Base-by-base conservation (phyloP, 2,797 vertebrate genomes). In the Helicolenus hilgendorfi region DNA sequence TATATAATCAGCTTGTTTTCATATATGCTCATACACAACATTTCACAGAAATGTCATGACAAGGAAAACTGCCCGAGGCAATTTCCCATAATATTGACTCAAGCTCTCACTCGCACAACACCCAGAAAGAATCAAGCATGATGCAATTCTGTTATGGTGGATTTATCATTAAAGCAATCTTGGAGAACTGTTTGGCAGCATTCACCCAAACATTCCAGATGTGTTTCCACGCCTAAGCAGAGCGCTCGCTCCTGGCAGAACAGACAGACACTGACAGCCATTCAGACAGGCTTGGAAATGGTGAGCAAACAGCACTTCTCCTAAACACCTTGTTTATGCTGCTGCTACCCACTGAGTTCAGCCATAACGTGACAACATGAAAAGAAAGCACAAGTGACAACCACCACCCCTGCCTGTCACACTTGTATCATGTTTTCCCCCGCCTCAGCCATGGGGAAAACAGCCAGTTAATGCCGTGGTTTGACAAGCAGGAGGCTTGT, bases 351-450 rank as follows among this genome's bases (percentile, higher is more conserved):
- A 71, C 89, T 60, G 88, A 96, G 94, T 92, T 95, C 87, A 94
- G 92, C 94, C 88, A 76, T 91, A 96, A 96, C 91, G 95, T 94
- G 94, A 95, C 91, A 85, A 94, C 96, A 94, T 94, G 85, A 93
- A 95, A 92, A 94, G 94, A 95, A 94, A 96, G 93, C 91, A 90
- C 89, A 92, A 94, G 93, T 94, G 95, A 95, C 95, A 96, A 94
- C 91, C 92, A 89, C 92, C 91, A 81, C 84, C 89, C 92, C 94
- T 92, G 89, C 86, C 88, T 95, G 94, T 94, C 90, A 94, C 88
- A 89, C 88, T 90, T 81, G 75, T 80, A 94, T 95, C 86, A 90
- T 78, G 78, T 83, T 77, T 76, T 74, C 86, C 91, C 35, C 77
- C 64, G 83, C 60, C 89, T 93, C 91, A 89, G 86, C 90, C 84